Conservation (phyloP, 2,113 vertebrate species). For the Myanophis thanlyinensis region DNA sequence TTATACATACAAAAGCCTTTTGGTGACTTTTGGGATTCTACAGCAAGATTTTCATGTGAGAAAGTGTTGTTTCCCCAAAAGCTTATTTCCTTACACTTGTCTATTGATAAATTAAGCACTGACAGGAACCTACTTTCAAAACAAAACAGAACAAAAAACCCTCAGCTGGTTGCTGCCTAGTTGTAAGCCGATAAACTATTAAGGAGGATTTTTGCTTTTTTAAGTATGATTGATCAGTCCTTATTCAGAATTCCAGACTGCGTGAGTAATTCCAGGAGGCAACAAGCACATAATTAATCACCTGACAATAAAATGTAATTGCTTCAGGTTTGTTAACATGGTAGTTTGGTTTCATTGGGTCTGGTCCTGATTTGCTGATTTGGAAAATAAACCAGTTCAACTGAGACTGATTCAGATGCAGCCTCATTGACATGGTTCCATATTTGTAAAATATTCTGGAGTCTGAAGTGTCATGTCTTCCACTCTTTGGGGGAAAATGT, state of each 20-base stretch:
- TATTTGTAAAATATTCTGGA: background rate
- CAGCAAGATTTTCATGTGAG: slow-evolving; percentile 15
- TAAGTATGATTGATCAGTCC: slow-evolving; percentile 37
- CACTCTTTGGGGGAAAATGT: background rate
- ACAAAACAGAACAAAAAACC: background rate
- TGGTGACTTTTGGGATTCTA: slow-evolving; percentile 1
- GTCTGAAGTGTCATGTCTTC: background rate
- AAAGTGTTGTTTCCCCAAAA: slow-evolving; percentile 1
- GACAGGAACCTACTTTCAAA: slow-evolving; percentile 19
- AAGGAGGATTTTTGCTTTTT: slow-evolving; percentile 22
- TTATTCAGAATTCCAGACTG: slow-evolving; percentile 10
- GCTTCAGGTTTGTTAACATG: slow-evolving; percentile 23
- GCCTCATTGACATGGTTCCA: background rate
- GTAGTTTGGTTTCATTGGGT: background rate
- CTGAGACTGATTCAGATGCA: background rate
- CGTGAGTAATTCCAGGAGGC: slow-evolving; percentile 21
- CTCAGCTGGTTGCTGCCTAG: slow-evolving; percentile 13
- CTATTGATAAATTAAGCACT: slow-evolving; percentile 27
- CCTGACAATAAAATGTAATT: slow-evolving; percentile 31
- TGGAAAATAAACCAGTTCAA: background rate
- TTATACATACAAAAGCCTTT: background rate
- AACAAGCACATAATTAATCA: slow-evolving; percentile 33
- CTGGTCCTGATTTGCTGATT: background rate
- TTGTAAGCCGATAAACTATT: slow-evolving; percentile 32
- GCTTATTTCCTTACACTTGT: slow-evolving; percentile 24